Conservation (phyloP, 1,140 invertebrate genomes). For the Philopotamus ludificatus region DNA sequence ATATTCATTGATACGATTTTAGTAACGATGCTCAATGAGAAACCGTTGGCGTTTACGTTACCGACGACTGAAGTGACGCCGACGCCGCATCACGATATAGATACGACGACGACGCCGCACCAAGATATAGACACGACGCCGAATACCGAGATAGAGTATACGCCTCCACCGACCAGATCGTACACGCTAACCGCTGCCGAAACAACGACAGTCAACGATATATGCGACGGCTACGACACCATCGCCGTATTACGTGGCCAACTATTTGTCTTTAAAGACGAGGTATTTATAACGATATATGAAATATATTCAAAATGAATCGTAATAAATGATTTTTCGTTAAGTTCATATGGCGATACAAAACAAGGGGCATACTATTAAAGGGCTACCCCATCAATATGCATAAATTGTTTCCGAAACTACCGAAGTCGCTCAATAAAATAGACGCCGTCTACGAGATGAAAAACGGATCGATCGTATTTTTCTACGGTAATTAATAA, state of each 20-base stretch:
- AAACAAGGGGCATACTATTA: constrained; percentile 52
- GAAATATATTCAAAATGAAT: too few species aligned
- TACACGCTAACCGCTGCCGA: too few species aligned
- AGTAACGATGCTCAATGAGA: too few species aligned
- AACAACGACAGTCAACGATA: too few species aligned
- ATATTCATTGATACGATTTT: too few species aligned
- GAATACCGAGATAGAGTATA: constrained; percentile 42
- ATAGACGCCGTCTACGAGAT: constrained; percentile 78
- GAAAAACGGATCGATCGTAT: constrained; percentile 67
- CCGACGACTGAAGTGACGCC: constrained; percentile 6
- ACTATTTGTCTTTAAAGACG: constrained; percentile 73
- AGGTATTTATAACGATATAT: constrained; percentile 50
- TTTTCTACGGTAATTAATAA: constrained; percentile 77
- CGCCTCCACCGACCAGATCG: too few species aligned
- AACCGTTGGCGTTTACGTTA: too few species aligned
- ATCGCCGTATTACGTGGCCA: constrained; percentile 66
- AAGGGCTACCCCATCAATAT: constrained; percentile 64
- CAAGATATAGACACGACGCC: constrained; percentile 47
- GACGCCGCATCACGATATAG: constrained; percentile 21
- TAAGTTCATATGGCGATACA: constrained; percentile 65
- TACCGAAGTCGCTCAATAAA: constrained; percentile 60
- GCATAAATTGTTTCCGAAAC: constrained; percentile 59
- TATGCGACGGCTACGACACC: constrained; percentile 71
- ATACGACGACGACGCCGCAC: constrained; percentile 53
- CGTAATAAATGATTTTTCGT: constrained; percentile 33